Percentiles rank a stretch among this genome's conserved stretches.
These are phyloP conservation scores for Caenorhabditis sinica DNA, from an alignment of 2,888 invertebrate species.

Conservation along the genomic window DNA sequence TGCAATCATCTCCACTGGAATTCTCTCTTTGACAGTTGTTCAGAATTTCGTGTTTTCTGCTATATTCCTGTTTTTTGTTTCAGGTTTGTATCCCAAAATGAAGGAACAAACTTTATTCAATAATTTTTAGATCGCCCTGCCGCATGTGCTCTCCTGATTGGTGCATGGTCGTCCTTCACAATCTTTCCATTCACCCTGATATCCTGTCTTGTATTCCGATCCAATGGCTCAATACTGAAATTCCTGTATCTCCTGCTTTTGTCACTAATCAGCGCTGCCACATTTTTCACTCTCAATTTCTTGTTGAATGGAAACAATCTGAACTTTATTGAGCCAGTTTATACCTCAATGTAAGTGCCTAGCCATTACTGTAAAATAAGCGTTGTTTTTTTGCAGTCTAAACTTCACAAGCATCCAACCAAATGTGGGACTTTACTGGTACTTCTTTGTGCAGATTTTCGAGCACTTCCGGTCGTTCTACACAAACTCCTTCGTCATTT, in stretches of 20 bases:
- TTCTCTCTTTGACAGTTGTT: constrained; percentile 75
- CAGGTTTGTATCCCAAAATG: constrained; percentile 19
- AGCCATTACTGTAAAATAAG: not conserved
- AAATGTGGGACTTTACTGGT: constrained; percentile 99
- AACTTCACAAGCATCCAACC: constrained; percentile 94
- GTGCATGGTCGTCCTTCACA: constrained; percentile 59
- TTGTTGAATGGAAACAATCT: constrained; percentile 33
- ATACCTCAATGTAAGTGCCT: constrained; percentile 72
- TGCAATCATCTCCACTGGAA: constrained; percentile 75
- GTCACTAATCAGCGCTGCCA: not conserved
- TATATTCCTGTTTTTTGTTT: constrained; percentile 57
- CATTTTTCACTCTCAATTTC: constrained; percentile 31
- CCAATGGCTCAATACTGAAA: constrained; percentile 23
- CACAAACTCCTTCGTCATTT: constrained; percentile 96
- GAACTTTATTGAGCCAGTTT: constrained; percentile 67
- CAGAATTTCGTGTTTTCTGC: constrained; percentile 73
- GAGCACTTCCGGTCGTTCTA: constrained; percentile 97
- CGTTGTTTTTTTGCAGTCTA: constrained; percentile 74
- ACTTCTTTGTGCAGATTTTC: constrained; percentile 99
- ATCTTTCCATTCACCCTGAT: constrained; percentile 55
- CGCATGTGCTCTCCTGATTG: constrained; percentile 48
- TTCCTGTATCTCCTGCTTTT: constrained; percentile 3
- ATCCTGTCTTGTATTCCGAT: constrained; percentile 35
- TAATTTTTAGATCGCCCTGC: constrained; percentile 39
- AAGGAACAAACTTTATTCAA: too few species aligned